Base-by-base conservation (phyloP, 2,797 vertebrate species). In the Syngnathus rostellatus region DNA sequence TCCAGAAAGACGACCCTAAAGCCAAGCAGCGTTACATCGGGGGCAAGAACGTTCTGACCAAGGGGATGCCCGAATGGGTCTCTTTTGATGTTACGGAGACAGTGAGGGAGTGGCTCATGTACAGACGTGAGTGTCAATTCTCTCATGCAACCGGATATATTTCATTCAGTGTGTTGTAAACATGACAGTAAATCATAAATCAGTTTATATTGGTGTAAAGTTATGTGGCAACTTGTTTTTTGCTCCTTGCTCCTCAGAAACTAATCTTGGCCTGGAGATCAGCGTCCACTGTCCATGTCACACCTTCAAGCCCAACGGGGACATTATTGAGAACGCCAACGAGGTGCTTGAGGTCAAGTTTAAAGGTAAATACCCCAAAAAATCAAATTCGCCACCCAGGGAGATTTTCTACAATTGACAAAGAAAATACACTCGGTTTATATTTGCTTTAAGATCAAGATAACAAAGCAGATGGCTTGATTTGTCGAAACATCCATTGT, bases 31-130 rank as follows among this genome's bases (percentile, higher is more conserved):
- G 96, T 68, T 98, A 97, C 84, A 93, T 98, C 11, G 93, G 92
- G 21, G 94, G 95, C 83, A 96, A 94, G 86, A 98, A 95, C 2
- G 93, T 98, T 76, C 89, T 94, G 87, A 98, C 95, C 16, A 92
- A 95, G 77, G 96, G 94, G 74, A 93, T 90, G 0, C 77, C 90
- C 0, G 96, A 98, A 88, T 98, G 96, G 96, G 90, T 98, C 70
- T 98, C 96, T 45, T 98, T 98, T 1, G 96, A 98, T 38, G 96
- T 98, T 71, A 98, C 96, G 0, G 94, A 96, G 78, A 97, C 96
- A 0, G 94, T 98, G 78, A 92, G 93, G 10, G 96, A 98, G 85
- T 98, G 96, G 96, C 94, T 98, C 37, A 91, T 93, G 85, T 89
- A 94, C 80, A 91, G 94, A 92, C 94, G 96, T 98, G 86, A 89